Evolutionary conservation across 1,140 invertebrate species (phyloP).

Genomic region (Drosophila subobscura): DNA sequence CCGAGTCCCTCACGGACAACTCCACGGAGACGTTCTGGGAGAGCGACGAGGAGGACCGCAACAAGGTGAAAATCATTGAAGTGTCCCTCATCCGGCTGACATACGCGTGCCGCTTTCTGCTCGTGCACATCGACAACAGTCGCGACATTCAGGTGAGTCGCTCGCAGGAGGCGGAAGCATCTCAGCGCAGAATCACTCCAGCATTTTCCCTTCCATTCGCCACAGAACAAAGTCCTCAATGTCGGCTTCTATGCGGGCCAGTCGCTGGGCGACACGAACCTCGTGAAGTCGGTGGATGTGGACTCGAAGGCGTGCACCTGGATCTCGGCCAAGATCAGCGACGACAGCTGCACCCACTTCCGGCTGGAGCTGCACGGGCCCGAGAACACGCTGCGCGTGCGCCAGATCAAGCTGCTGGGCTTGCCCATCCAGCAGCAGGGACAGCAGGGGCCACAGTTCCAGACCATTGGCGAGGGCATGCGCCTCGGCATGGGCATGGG

Average conservation of each 20-base stretch:
- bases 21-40: slow-evolving; percentile 99
- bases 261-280: slow-evolving; percentile 91
- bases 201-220: neutral
- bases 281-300: slow-evolving; percentile 92
- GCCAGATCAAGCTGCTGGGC: slow-evolving; percentile 88
- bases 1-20: slow-evolving; percentile 94
- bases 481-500: too few relatives aligned
- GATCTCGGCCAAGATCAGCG: slow-evolving; percentile 91
- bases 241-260: slow-evolving; percentile 92
- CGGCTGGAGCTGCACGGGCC: slow-evolving; percentile 95
- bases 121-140: slow-evolving; percentile 96
- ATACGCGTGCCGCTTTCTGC: slow-evolving; percentile 85
- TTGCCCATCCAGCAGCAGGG: slow-evolving; percentile 43
- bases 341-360: slow-evolving; percentile 84
- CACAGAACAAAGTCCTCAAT: slow-evolving; percentile 93
- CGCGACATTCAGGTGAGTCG: slow-evolving; percentile 92
- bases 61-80: slow-evolving; percentile 93
- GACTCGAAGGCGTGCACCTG: slow-evolving; percentile 92
- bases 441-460: slow-evolving; percentile 36
- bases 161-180: neutral
- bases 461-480: too few relatives aligned
- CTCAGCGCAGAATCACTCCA: neutral
- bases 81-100: slow-evolving; percentile 83
- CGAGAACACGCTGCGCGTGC: slow-evolving; percentile 93
- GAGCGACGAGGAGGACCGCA: slow-evolving; percentile 97